Base-by-base conservation (phyloP, 2,797 vertebrate species). In the Sebastes glaucus region DNA sequence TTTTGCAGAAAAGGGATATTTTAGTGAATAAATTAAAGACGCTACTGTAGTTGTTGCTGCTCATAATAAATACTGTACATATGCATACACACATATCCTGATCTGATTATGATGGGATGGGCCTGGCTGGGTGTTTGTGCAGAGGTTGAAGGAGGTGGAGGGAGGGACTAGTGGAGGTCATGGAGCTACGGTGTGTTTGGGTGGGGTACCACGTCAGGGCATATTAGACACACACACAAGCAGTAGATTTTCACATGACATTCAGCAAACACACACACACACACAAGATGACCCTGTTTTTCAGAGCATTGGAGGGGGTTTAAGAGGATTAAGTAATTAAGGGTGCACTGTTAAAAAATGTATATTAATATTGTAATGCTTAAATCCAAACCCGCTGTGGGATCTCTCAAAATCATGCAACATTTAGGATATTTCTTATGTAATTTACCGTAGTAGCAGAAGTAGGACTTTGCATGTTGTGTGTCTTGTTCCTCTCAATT, bases 281-380 rank as follows among this genome's bases (percentile, higher is more conserved):
- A 78, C 72, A 71, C 62, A 76, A 32, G 59, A 81, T 91, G 84
- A 87, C 90, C 89, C 82, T 86, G 78, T 90, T 93, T 90, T 87
- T 75, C 42, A 83, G 70, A 78, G 80, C 72, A 81, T 16, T 64
- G 60, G 53, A 55, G 73, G 61, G 25, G 32, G 30, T 23, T 9
- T 93, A 87, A 93, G 83, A 92, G 87, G 90, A 91, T 93, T 87
- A 91, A 88, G 88, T 90, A 84, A 92, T 93, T 94, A 93, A 86
- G 80, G 68, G 62, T 82, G 59, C 79, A 87, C 80, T 65, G 89
- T 92, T 88, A 88, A 92, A 93, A 93, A 89, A 90, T 82, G 33
- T 80, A 82, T 80, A 87, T 83, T 87, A 87, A 88, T 81, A 77
- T 69, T 78, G 11, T 77, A 77, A 82, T 74, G 66, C 71, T 75